Evolutionary conservation across 23 tunicate species (phyloP).

Genomic region (Trididemnum nubilum): DNA sequence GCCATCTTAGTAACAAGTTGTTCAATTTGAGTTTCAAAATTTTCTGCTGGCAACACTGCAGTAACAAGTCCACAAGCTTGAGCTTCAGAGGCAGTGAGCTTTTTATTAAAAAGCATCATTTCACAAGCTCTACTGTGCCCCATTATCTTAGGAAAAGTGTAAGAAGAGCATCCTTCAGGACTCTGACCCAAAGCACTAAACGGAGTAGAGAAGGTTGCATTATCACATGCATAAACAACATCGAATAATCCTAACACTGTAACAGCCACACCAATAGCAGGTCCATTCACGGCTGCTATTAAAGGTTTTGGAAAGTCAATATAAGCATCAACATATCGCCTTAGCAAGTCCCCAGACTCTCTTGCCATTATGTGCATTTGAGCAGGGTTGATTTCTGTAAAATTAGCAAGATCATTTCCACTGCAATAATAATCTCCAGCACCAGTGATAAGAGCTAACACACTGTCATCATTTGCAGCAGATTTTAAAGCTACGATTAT

Average conservation of each 20-base stretch:
- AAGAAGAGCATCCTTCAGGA: conserved; percentile 97
- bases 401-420: conserved; percentile 94
- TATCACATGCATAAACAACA: conserved; percentile 79
- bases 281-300: conserved; percentile 95
- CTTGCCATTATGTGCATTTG: conserved; percentile 63
- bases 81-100: conserved; percentile 68
- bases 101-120: conserved; percentile 82
- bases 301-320: conserved; percentile 96
- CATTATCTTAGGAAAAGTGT: conserved; percentile 95
- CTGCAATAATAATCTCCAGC: conserved; percentile 94
- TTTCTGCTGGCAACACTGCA: conserved; percentile 45
- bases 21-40: conserved; percentile 51
- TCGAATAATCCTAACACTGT: conserved; percentile 89
- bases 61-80: conserved; percentile 66
- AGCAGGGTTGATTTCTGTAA: conserved; percentile 55
- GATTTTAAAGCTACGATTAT: conserved; percentile 58
- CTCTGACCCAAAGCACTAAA: conserved; percentile 86
- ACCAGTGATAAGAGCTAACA: conserved; percentile 79
- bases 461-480: conserved; percentile 62
- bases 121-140: conserved; percentile 92
- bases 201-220: conserved; percentile 89
- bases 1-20: conserved; percentile 51
- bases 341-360: conserved; percentile 61
- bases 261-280: conserved; percentile 97
- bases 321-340: conserved; percentile 72